Base-by-base conservation (phyloP, 2,113 vertebrate species). In the human region DNA sequence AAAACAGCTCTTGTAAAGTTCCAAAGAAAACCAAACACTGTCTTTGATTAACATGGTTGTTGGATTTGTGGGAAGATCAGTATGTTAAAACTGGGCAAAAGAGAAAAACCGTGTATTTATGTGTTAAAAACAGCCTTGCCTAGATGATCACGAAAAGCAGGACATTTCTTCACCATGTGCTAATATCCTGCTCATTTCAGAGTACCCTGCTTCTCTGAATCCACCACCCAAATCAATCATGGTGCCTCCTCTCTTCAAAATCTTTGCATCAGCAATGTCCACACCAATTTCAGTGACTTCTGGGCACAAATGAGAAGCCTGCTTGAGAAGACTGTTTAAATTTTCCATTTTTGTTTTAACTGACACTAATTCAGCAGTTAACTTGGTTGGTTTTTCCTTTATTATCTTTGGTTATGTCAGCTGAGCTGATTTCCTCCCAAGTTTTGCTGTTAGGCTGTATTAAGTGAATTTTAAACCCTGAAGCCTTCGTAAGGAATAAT, bases 31-130 rank as follows among this genome's bases (percentile, higher is more conserved):
- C n/a, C 66, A 89, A 18, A 40, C 35, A 10, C 32, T 22, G 3
- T 27, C 75, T 90, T 45, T 55, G 55, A 30, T 84, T 59, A 61
- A 75, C 81, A 38, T 55, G n/a, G n/a, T 85, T 17, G 10, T 4
- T 12, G 4, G 27, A n/a, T 80, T 94, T 61, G 79, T 92, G 32
- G 55, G 52, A 93, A 96, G 32, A 75, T 73, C 12, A 52, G 23
- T 23, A 17, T 66, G 0, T 80, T 83, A 6, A 25, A 50, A 10
- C 3, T 16, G 70, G 14, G 68, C 38, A 32, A 40, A 17, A 14
- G 52, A 10, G 55, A 30, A 22, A 27, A n/a, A 18, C n/a, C 40
- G 1, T 18, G 5, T 40, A 27, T 52, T 57, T 88, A 3, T 80
- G 2, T 40, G 11, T 79, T 55, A 30, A 61, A 40, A 82, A 22